Base-by-base conservation (phyloP, 1,140 invertebrate species). In the Ceratina australensis region DNA sequence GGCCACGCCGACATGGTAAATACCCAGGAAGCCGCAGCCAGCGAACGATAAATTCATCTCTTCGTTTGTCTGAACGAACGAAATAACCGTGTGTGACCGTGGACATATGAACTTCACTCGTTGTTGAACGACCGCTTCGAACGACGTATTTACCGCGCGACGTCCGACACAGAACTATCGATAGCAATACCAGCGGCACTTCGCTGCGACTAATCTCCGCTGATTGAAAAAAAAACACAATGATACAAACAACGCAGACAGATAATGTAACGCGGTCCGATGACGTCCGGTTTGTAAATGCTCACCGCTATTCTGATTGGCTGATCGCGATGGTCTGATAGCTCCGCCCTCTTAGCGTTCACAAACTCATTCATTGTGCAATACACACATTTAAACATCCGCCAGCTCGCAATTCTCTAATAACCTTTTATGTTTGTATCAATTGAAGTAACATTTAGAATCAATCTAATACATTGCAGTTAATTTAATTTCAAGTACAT, bases 1-100 rank as follows among this genome's bases (percentile, higher is more conserved):
- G 16, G 98, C 97, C 47, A 99, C 99, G 81, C 99, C 98, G 80
- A 99, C 96, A 93, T 99, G 98, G 92, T 99, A 99, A 89, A 99
- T 99, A 79, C 99, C 98, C 72, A 99, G 93, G 92, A 99, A 99
- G 75, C 98, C 98, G 94, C 98, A 99, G 74, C 98, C 98, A 89
- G 98, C 98, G 91, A 99, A 99, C 67, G 98, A 99, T 87, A 99
- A 94, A 95, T 98, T 98, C 96, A 97, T 57, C 60, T 57, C 42
- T 72, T 78, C 18, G 4, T 16, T 18, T 54, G 13, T 54, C 15
- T 54, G 52, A 18, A 71, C 61, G 24, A 50, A 28, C 42, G 47
- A 72, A 78, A 72, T 65, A 63, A 59, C 57, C 42, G 42, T 7
- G 33, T 0, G 26, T 42, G 0, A 12, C n/a, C 47, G 49, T 50